phyloP scores from a whole-genome alignment of 2,113 vertebrate species.

The Fukomys damarensis region DNA sequence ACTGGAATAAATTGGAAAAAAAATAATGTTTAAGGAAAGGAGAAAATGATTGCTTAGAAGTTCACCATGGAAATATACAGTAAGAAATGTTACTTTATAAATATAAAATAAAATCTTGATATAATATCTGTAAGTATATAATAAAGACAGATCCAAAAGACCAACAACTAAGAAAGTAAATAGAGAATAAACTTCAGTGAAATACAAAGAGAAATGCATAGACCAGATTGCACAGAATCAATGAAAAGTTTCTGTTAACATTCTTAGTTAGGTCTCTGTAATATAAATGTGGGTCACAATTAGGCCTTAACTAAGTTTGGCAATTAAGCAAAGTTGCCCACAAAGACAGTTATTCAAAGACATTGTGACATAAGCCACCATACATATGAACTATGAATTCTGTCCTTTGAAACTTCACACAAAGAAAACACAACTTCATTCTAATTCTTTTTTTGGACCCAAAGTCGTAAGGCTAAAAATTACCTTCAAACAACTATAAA shows the following conservation, averaged over 20 bases:
- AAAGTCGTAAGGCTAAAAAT: background rate
- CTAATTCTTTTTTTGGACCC: background rate
- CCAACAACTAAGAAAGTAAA: background rate
- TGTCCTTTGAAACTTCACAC: slow-evolving; percentile 12
- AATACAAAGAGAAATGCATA: background rate
- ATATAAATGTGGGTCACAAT: background rate
- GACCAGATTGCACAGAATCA: background rate
- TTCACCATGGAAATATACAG: slow-evolving; percentile 8
- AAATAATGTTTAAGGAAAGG: background rate
- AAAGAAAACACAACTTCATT: background rate
- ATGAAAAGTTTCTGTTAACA: background rate
- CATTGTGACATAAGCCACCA: background rate
- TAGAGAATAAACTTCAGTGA: background rate
- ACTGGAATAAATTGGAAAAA: slow-evolving; percentile 85
- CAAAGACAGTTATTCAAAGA: background rate
- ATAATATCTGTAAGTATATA: background rate
- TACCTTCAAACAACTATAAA: background rate
- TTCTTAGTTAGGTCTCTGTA: background rate
- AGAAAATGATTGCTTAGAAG: background rate
- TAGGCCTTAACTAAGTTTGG: background rate
- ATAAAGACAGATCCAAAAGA: background rate
- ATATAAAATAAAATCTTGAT: background rate
- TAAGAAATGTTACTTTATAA: background rate
- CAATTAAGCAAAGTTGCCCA: slow-evolving; percentile 12
- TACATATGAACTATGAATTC: background rate